phyloP scores from a whole-genome alignment of 2,113 vertebrate species.

The Chlamydotis undulata region DNA sequence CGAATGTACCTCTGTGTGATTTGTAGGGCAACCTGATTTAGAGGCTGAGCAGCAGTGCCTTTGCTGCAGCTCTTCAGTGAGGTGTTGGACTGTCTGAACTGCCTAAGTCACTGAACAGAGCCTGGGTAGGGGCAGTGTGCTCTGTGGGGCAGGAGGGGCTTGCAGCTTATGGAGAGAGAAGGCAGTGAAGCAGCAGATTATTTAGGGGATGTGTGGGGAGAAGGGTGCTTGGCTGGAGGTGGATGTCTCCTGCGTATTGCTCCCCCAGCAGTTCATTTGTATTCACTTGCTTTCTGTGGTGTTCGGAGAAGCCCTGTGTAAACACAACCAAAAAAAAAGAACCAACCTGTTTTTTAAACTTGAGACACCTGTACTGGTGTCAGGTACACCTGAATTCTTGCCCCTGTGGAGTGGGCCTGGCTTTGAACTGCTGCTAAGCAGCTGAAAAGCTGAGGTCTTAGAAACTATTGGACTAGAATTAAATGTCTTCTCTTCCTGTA shows the following conservation, averaged over 20 bases:
- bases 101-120: too few relatives aligned
- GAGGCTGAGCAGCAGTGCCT: background rate
- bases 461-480: background rate
- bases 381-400: background rate
- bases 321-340: too few relatives aligned
- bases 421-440: background rate
- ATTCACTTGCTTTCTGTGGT: background rate
- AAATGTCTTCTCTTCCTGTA: background rate
- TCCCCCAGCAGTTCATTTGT: too few relatives aligned
- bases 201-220: background rate
- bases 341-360: background rate
- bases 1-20: background rate
- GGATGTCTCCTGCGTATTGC: background rate
- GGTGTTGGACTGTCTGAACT: too few relatives aligned
- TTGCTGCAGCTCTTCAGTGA: fast-evolving
- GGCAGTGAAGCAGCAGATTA: background rate
- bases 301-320: background rate
- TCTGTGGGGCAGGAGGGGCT: background rate
- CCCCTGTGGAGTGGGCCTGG: background rate
- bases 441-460: background rate
- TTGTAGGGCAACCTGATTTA: background rate
- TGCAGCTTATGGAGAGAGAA: background rate
- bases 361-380: too few relatives aligned
- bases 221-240: background rate
- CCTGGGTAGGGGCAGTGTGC: background rate